Conservation (phyloP, 2,888 invertebrate genomes). For the Agrotis clavis region DNA sequence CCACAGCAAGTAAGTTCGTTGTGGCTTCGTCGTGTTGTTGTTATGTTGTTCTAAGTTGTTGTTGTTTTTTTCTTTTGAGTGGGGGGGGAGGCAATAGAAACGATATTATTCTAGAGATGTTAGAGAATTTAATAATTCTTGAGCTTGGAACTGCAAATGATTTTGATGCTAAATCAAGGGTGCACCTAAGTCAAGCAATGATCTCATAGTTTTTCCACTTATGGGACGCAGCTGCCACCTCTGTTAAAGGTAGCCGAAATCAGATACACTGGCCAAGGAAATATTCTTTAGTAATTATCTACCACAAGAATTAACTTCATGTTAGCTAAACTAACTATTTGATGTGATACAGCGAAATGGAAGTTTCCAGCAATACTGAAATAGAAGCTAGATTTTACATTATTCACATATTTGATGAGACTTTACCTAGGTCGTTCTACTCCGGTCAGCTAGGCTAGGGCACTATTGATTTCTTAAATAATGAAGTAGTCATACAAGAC, state of each 20-base stretch:
- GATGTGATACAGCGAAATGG: neutral
- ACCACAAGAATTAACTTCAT: too few species aligned
- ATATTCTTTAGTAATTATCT: too few species aligned
- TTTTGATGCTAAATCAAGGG: neutral
- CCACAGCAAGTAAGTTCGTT: conserved; percentile 90
- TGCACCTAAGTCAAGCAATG: too few species aligned
- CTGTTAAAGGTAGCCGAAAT: too few species aligned
- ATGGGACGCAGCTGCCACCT: too few species aligned
- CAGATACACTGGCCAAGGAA: too few species aligned
- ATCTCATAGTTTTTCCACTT: too few species aligned
- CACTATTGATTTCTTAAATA: conserved; percentile 45
- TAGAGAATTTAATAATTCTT: neutral
- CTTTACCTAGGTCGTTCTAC: conserved; percentile 22
- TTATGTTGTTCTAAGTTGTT: conserved; percentile 39
- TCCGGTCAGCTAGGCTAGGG: neutral
- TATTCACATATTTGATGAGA: neutral
- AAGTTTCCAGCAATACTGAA: neutral
- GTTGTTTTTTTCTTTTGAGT: conserved; percentile 16
- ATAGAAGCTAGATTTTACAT: neutral
- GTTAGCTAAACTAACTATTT: neutral
- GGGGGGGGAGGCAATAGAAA: conserved; percentile 36
- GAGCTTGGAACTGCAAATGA: neutral
- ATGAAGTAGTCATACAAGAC: neutral
- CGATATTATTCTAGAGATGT: neutral
- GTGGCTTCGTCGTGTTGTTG: conserved; percentile 55